Percentiles rank a stretch among this genome's conserved stretches.
phyloP scores from a whole-genome alignment of 2,113 vertebrate species.

The Turnix velox region DNA sequence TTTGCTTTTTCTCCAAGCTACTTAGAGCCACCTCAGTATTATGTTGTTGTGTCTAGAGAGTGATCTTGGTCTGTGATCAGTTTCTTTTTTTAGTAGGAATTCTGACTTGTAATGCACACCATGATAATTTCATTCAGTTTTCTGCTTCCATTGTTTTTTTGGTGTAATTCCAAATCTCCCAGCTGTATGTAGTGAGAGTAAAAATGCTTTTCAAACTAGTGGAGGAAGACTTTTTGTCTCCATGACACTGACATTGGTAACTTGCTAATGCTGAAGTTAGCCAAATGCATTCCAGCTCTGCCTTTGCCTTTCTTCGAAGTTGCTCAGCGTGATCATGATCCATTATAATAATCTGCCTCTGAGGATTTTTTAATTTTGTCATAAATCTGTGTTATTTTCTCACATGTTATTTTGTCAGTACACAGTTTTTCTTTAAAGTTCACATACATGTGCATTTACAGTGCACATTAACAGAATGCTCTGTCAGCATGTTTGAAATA shows the following conservation, averaged over 20 bases:
- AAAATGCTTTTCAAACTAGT: slow-evolving; percentile 15
- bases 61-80: neutral
- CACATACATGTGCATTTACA: neutral
- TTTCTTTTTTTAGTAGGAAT: neutral
- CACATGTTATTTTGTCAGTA: neutral
- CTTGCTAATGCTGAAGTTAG: slow-evolving; percentile 4
- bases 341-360: slow-evolving; percentile 40
- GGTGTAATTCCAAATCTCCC: slow-evolving; percentile 35
- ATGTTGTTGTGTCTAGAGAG: neutral
- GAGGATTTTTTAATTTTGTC: slow-evolving; percentile 22
- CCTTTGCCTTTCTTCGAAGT: slow-evolving; percentile 35
- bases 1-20: neutral
- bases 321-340: slow-evolving; percentile 1
- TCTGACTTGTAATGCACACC: neutral
- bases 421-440: slow-evolving; percentile 15
- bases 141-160: neutral
- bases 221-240: neutral
- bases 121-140: slow-evolving; percentile 35
- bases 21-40: neutral
- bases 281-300: neutral
- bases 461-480: neutral
- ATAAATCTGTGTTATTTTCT: slow-evolving; percentile 49
- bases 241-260: neutral
- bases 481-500: slow-evolving; percentile 39
- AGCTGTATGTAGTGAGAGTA: slow-evolving; percentile 9